These are phyloP conservation scores for Camponotus floridanus DNA, from an alignment of 1,140 invertebrate species.

Conservation along the genomic window DNA sequence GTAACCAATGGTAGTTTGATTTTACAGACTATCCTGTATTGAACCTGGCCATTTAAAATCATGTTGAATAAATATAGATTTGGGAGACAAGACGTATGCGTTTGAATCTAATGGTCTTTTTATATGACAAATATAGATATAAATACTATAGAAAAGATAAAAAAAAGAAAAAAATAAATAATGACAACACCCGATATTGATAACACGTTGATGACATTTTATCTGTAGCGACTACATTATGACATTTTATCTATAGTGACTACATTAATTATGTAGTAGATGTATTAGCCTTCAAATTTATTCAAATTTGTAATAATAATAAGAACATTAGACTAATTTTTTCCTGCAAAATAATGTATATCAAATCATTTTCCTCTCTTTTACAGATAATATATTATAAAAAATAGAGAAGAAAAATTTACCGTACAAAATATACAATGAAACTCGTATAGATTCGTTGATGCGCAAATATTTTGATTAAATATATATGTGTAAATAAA, in stretches of 20 bases:
- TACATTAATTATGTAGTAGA: not conserved
- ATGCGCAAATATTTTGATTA: not conserved
- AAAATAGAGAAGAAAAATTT: not conserved
- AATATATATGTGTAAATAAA: not conserved
- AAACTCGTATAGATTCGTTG: not conserved
- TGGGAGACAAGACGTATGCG: too few species aligned
- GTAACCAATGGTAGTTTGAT: not conserved
- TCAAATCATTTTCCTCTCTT: too few species aligned
- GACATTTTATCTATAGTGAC: too few species aligned
- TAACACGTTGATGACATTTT: not conserved
- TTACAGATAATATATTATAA: not conserved
- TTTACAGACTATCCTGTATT: constrained; percentile 10
- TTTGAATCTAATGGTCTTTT: not conserved
- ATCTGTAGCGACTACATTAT: too few species aligned
- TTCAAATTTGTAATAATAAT: not conserved
- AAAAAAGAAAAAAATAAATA: not conserved
- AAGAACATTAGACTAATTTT: not conserved
- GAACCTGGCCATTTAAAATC: constrained; percentile 25
- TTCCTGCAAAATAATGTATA: not conserved
- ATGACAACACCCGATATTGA: not conserved
- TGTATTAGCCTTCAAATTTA: not conserved
- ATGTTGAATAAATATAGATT: not conserved
- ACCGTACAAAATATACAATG: not conserved
- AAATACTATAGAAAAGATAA: too few species aligned
- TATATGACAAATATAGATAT: not conserved